These are phyloP conservation scores for Dolichomitus sp. DNA, from an alignment of 2,888 invertebrate species.

Conservation along the genomic window DNA sequence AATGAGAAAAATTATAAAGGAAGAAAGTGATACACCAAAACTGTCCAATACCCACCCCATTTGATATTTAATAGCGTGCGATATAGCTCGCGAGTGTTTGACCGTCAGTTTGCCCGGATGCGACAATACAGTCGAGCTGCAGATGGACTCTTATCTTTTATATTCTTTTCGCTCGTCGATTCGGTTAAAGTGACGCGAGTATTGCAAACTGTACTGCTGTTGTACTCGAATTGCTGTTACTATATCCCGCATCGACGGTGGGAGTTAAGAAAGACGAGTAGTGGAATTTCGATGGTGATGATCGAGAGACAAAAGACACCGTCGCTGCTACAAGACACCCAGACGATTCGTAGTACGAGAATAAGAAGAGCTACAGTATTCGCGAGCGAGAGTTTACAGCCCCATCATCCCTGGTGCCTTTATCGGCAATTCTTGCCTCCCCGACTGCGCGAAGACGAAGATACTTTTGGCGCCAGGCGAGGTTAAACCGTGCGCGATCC, in stretches of 20 bases:
- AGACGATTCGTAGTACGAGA: conserved; percentile 37
- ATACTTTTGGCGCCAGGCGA: conserved; percentile 80
- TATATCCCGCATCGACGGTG: conserved; percentile 15
- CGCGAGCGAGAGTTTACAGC: conserved; percentile 77
- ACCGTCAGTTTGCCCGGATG: conserved; percentile 8
- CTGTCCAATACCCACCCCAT: background rate
- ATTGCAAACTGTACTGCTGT: conserved; percentile 38
- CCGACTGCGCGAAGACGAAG: conserved; percentile 74
- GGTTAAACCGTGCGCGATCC: conserved; percentile 38
- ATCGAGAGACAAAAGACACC: conserved; percentile 47
- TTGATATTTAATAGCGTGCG: conserved; percentile 1
- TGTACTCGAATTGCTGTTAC: conserved; percentile 28
- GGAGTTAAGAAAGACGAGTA: conserved; percentile 12
- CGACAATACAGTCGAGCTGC: conserved; percentile 25
- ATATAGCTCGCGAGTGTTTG: conserved; percentile 11
- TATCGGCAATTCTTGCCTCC: conserved; percentile 73
- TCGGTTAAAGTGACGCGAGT: conserved; percentile 16
- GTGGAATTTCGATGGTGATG: conserved; percentile 47
- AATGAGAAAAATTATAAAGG: background rate
- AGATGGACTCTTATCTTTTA: conserved; percentile 34
- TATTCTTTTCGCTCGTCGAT: conserved; percentile 5
- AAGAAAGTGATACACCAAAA: background rate
- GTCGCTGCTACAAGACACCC: conserved; percentile 2
- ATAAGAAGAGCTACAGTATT: conserved; percentile 59
- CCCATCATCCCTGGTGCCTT: conserved; percentile 78